A percentile compares a stretch with the other conserved stretches of the same genome.
These are phyloP conservation scores for Mechanitis messenoides DNA, from an alignment of 2,888 invertebrate genomes.

Conservation along the genomic window DNA sequence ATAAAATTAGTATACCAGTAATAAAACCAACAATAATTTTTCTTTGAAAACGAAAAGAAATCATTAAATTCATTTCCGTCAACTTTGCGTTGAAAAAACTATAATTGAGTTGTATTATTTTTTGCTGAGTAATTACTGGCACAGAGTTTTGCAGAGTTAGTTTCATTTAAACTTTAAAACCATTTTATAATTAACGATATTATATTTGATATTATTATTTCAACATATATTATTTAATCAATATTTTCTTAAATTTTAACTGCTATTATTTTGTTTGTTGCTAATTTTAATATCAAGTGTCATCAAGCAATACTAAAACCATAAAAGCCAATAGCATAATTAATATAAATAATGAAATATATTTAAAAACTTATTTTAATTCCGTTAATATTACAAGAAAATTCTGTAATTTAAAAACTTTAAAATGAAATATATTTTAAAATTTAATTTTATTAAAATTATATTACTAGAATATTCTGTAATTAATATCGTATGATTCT, in stretches of 20 bases:
- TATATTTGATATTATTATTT: background rate
- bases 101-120: slow-evolving; percentile 30
- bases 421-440: too few relatives aligned
- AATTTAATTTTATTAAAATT: too few relatives aligned
- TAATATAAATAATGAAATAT: too few relatives aligned
- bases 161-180: slow-evolving; percentile 22
- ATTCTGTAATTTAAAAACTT: too few relatives aligned
- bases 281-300: too few relatives aligned
- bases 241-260: background rate
- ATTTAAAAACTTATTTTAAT: too few relatives aligned
- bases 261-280: too few relatives aligned
- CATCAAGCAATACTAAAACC: too few relatives aligned
- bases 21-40: slow-evolving; percentile 8
- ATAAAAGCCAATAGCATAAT: too few relatives aligned
- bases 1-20: background rate
- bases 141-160: slow-evolving; percentile 25
- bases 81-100: slow-evolving; percentile 25
- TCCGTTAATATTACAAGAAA: too few relatives aligned
- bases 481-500: too few relatives aligned
- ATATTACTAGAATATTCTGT: too few relatives aligned
- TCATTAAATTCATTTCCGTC: slow-evolving; percentile 24
- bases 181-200: slow-evolving; percentile 17
- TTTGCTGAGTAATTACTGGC: slow-evolving; percentile 30
- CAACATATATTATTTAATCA: background rate
- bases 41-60: slow-evolving; percentile 17